These are phyloP conservation scores for Adoxophyes honmai DNA, from an alignment of 1,140 invertebrate genomes.

Conservation along the genomic window DNA sequence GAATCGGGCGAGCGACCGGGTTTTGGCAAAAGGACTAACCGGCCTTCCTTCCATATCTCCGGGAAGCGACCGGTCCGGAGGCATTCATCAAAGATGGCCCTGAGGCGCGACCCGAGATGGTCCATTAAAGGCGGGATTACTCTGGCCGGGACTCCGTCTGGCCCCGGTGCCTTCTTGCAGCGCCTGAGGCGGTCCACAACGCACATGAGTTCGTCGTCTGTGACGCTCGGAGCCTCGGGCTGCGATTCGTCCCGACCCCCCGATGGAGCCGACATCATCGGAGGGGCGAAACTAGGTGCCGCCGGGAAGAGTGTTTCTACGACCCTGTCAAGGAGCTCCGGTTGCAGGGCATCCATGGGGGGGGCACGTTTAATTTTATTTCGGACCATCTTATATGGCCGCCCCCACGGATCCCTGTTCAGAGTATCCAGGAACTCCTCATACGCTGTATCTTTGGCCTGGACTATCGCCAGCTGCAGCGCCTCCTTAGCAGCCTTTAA, in stretches of 20 bases:
- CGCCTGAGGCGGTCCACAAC: background rate
- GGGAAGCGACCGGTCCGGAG: too few relatives aligned
- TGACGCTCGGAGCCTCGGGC: slow-evolving; percentile 18
- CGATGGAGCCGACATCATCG: background rate
- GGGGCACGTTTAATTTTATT: too few relatives aligned
- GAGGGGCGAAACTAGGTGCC: background rate
- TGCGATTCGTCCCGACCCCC: background rate
- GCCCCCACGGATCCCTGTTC: too few relatives aligned
- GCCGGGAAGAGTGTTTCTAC: slow-evolving; percentile 12
- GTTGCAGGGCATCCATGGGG: slow-evolving; percentile 13
- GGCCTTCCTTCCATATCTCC: too few relatives aligned
- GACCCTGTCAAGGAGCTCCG: slow-evolving; percentile 6
- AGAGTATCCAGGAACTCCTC: background rate
- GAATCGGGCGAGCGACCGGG: too few relatives aligned
- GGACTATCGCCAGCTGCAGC: background rate
- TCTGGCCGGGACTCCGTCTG: background rate
- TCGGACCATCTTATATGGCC: too few relatives aligned
- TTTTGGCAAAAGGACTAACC: too few relatives aligned
- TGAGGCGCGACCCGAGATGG: background rate
- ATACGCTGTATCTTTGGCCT: slow-evolving; percentile 18
- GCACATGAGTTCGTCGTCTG: slow-evolving; percentile 13
- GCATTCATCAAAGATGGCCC: background rate
- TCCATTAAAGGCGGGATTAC: too few relatives aligned
- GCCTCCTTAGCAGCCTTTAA: slow-evolving; percentile 3
- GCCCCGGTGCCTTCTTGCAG: background rate